Conservation (phyloP, 2,888 invertebrate species). For the Erebia epiphron region DNA sequence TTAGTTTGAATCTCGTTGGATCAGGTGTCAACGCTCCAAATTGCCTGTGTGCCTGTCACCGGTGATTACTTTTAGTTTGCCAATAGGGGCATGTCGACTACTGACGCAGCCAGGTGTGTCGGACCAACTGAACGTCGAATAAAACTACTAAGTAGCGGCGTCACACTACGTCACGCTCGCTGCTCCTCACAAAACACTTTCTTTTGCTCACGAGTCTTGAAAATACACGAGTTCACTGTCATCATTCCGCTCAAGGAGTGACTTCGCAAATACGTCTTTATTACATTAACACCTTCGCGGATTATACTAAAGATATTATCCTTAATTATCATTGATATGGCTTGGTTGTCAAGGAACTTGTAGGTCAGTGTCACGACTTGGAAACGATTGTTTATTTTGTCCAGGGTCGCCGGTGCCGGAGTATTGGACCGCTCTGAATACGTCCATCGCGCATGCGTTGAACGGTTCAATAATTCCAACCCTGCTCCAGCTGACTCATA, state of each 20-base stretch:
- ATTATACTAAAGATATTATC: conserved; percentile 21
- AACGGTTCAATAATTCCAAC: conserved; percentile 67
- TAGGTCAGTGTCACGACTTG: conserved; percentile 66
- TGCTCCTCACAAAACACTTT: conserved; percentile 69
- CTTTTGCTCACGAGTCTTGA: conserved; percentile 64
- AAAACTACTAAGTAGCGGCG: conserved; percentile 59
- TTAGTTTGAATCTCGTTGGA: neutral
- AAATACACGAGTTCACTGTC: conserved; percentile 35
- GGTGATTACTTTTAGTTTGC: conserved; percentile 40
- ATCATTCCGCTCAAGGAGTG: conserved; percentile 25
- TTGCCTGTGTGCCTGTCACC: conserved; percentile 8
- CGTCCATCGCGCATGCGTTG: conserved; percentile 67
- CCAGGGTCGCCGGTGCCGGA: conserved; percentile 56
- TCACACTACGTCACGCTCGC: conserved; percentile 67
- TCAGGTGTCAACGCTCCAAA: conserved; percentile 7
- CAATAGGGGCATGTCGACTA: conserved; percentile 57
- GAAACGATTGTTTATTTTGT: conserved; percentile 73
- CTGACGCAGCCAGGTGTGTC: conserved; percentile 66
- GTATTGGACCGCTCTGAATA: conserved; percentile 39
- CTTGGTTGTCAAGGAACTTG: conserved; percentile 46
- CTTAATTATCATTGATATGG: conserved; percentile 38
- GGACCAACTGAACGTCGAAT: conserved; percentile 65
- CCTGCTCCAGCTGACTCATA: conserved; percentile 51
- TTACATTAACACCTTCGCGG: conserved; percentile 16
- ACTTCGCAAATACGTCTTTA: conserved; percentile 7